Conservation (phyloP, 2,797 vertebrate species). For the Silurus aristotelis region DNA sequence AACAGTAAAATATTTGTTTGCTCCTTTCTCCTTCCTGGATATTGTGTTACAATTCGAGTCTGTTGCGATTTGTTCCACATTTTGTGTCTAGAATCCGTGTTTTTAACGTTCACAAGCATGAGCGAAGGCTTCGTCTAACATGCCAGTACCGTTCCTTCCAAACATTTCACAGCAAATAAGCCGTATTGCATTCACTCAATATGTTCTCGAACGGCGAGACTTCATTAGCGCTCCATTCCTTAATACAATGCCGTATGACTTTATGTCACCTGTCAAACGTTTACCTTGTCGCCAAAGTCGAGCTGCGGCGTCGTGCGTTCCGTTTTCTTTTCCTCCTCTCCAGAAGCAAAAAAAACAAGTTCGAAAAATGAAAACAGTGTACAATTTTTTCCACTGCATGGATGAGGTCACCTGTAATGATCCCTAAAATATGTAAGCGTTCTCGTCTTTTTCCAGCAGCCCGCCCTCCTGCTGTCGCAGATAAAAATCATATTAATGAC, state of each 20-base stretch:
- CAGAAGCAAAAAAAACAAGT: neutral
- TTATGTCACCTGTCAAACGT: conserved; percentile 37
- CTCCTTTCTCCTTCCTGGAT: neutral
- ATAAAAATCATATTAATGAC: conserved; percentile 59
- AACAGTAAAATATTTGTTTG: neutral
- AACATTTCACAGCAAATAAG: conserved; percentile 13
- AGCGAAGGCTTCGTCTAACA: neutral
- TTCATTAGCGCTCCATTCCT: conserved; percentile 35
- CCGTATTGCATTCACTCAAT: neutral
- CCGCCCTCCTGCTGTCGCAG: conserved; percentile 53
- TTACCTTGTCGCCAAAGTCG: conserved; percentile 14
- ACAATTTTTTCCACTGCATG: conserved; percentile 9
- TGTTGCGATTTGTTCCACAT: no score
- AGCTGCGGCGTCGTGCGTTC: neutral
- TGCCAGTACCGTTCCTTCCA: neutral
- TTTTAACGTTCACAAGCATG: neutral
- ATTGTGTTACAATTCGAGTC: neutral
- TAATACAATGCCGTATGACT: conserved; percentile 4
- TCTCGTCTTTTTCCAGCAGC: conserved; percentile 55
- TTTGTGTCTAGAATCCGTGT: neutral
- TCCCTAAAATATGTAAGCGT: conserved; percentile 41
- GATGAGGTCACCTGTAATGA: conserved; percentile 52
- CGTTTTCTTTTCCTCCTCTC: neutral
- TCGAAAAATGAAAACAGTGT: conserved; percentile 17
- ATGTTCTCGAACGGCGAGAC: conserved; percentile 19